A percentile compares a stretch with the other conserved stretches of the same genome.
Conservation (phyloP, 2,113 vertebrate species). For the Theristicus caerulescens region DNA sequence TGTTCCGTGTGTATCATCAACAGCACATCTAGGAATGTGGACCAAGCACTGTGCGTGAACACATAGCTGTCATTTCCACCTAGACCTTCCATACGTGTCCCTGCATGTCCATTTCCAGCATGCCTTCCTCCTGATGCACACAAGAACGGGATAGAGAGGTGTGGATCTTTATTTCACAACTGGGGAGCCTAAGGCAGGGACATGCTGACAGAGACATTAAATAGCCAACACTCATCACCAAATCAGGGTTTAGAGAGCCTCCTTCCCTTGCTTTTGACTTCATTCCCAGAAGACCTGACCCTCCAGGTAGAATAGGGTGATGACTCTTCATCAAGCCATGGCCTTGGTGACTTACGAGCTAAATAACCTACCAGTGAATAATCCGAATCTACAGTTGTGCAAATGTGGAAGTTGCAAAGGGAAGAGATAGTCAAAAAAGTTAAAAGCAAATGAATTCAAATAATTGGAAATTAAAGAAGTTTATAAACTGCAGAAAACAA, state of each 20-base stretch:
- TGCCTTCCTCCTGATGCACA: slow-evolving; percentile 2
- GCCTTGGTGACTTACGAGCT: background rate
- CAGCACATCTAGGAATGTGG: slow-evolving; percentile 23
- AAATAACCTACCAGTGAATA: background rate
- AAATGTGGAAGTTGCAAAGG: background rate
- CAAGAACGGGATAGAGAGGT: background rate
- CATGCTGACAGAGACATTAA: background rate
- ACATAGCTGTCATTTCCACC: background rate
- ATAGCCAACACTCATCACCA: background rate
- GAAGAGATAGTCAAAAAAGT: background rate
- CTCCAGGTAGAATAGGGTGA: background rate
- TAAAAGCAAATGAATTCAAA: background rate
- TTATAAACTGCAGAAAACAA: slow-evolving; percentile 44
- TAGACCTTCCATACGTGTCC: background rate
- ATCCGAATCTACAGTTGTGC: background rate
- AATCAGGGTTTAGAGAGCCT: background rate
- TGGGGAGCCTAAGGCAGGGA: background rate
- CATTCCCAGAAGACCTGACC: background rate
- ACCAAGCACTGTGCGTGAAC: background rate
- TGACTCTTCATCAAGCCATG: background rate
- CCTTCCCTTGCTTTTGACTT: background rate
- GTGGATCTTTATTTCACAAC: slow-evolving; percentile 28
- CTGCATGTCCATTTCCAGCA: background rate
- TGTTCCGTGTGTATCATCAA: background rate
- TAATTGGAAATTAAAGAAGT: background rate